Base-by-base conservation (phyloP, 2,888 invertebrate species). In the Amblyjoppa fuscipennis region DNA sequence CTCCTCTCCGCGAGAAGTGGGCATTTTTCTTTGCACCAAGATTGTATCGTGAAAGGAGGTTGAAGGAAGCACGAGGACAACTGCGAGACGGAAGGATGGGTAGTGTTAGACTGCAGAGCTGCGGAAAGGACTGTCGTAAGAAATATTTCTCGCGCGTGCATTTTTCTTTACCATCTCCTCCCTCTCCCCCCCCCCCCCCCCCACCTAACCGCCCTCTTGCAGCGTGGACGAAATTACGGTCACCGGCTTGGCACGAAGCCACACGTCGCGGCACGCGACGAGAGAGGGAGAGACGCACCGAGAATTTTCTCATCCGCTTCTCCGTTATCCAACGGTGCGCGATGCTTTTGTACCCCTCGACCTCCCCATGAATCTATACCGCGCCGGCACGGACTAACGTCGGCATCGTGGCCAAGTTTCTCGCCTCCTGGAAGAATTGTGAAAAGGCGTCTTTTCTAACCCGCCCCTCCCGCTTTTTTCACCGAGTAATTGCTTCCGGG, bases 71-170 rank as follows among this genome's bases (percentile, higher is more conserved):
- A 25, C 7, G 25, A 9, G 25, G 56, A 34, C 34, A 41, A 49
- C 16, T 34, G 38, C 38, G 49, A 7, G 41, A 45, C 28, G 20
- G 41, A 34, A 66, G 71, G 20, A 20, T 45, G 74, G 77, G 45
- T 78, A 74, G 71, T 31, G 73, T 41, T 81, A 61, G 81, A 83
- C 83, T 86, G 83, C 80, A 69, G 85, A 77, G 83, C 71, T 64
- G 73, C 80, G 80, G 85, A 83, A 88, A 88, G 83, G 84, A 86
- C 87, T 77, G 87, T 88, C 81, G 85, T 81, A 83, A 86, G 84
- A 83, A 88, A 87, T 87, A 88, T 88, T 87, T 87, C 74, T 86
- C 87, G 83, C 84, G 87, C 86, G 81, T 84, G 81, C 83, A 87
- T 86, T 88, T 88, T 87, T 86, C 86, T 88, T 87, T 87, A 75